phyloP scores from a whole-genome alignment of 2,888 invertebrate genomes.

The Azorinus chamasolen region DNA sequence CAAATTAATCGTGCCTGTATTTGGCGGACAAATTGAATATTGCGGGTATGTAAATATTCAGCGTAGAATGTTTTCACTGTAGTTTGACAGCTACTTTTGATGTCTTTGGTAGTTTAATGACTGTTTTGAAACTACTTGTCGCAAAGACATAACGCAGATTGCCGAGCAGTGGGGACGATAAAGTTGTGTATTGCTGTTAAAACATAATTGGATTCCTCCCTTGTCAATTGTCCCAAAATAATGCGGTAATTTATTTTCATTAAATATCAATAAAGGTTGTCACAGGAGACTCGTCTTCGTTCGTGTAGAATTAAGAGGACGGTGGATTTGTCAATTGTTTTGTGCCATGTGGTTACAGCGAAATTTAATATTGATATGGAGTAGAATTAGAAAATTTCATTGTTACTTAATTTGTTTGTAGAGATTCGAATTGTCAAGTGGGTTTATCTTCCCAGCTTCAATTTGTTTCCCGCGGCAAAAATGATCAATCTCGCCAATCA shows the following conservation, averaged over 20 bases:
- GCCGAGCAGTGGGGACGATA: constrained; percentile 46
- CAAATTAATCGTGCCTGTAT: no score
- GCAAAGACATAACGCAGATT: constrained; percentile 45
- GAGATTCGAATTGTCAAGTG: no score
- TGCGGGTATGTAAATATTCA: no score
- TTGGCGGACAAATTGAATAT: no score
- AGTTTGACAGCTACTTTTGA: constrained; percentile 42
- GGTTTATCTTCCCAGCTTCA: no score
- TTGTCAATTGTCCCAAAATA: constrained; percentile 55
- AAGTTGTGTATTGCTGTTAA: constrained; percentile 54
- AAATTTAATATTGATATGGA: constrained; percentile 19
- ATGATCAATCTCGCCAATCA: no score
- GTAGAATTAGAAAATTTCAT: no score
- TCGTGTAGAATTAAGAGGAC: constrained; percentile 39
- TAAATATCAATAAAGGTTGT: constrained; percentile 62
- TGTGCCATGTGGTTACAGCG: background rate
- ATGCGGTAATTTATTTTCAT: constrained; percentile 64
- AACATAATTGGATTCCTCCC: constrained; percentile 66
- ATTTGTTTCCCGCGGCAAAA: no score
- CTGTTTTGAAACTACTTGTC: constrained; percentile 29
- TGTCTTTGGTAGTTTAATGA: constrained; percentile 42
- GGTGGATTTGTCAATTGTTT: constrained; percentile 13
- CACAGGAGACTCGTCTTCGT: constrained; percentile 30
- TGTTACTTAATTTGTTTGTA: no score
- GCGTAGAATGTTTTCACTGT: background rate